These are phyloP conservation scores for Leptogaster cylindrica DNA, from an alignment of 2,888 invertebrate species.

Conservation along the genomic window DNA sequence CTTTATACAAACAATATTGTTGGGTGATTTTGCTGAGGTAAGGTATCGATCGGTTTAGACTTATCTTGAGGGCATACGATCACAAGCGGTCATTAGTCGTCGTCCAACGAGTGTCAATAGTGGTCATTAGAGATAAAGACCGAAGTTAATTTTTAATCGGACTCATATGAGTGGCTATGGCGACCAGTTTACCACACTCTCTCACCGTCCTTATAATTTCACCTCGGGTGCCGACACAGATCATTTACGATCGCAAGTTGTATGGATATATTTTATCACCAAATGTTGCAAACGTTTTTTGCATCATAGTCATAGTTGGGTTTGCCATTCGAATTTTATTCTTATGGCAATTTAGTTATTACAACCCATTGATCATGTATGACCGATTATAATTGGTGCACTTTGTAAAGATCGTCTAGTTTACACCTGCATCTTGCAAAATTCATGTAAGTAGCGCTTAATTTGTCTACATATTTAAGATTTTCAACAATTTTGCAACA, in stretches of 20 bases:
- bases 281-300: background rate
- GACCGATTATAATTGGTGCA: too few species aligned
- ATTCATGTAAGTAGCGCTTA: too few species aligned
- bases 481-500: too few species aligned
- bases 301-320: background rate
- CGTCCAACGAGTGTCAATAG: conserved; percentile 18
- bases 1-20: too few species aligned
- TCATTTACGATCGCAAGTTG: background rate
- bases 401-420: too few species aligned
- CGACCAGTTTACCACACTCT: conserved; percentile 23
- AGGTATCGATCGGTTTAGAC: background rate
- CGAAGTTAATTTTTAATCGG: conserved; percentile 31
- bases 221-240: background rate
- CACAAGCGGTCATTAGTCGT: conserved; percentile 5
- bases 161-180: background rate
- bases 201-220: conserved; percentile 17
- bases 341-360: too few species aligned
- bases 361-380: too few species aligned
- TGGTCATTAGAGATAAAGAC: conserved; percentile 23
- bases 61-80: background rate
- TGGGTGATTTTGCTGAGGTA: too few species aligned
- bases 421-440: too few species aligned
- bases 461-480: too few species aligned
- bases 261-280: background rate
- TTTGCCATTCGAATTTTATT: too few species aligned